Evolutionary conservation across 2,113 vertebrate genomes (phyloP).

Genomic region (Malaclemys terrapin): DNA sequence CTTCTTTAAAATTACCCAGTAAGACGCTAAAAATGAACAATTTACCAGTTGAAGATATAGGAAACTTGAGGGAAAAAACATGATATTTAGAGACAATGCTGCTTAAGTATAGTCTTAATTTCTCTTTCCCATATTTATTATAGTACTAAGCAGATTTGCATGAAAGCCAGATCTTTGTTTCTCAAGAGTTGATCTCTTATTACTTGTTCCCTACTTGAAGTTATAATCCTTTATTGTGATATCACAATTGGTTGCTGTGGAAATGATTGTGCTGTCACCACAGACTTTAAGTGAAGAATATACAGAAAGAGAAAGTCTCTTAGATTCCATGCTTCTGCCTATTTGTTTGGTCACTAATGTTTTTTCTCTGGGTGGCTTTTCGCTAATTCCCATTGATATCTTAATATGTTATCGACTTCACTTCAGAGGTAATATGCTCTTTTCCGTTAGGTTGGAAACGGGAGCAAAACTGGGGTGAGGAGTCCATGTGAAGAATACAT

Average conservation of each 20-base stretch:
- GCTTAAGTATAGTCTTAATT: neutral
- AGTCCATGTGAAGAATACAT: neutral
- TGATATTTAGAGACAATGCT: neutral
- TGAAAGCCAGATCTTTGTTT: conserved; percentile 5
- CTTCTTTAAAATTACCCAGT: neutral
- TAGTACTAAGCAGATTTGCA: neutral
- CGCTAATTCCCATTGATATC: neutral
- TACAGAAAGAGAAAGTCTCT: neutral
- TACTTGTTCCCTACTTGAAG: neutral
- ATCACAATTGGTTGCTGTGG: conserved; percentile 4
- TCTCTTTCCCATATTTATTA: neutral
- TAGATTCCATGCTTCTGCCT: neutral
- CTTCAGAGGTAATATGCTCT: neutral
- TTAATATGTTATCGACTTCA: neutral
- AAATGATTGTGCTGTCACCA: neutral
- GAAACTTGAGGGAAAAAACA: neutral
- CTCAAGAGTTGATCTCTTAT: neutral
- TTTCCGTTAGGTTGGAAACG: neutral
- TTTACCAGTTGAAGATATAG: neutral
- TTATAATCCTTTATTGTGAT: conserved; percentile 11
- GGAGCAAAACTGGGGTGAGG: neutral
- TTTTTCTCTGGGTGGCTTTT: neutral
- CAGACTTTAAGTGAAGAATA: neutral
- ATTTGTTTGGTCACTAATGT: neutral
- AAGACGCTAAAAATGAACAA: neutral